These are phyloP conservation scores for Philopotamus ludificatus DNA, from an alignment of 1,140 invertebrate genomes.

Conservation along the genomic window DNA sequence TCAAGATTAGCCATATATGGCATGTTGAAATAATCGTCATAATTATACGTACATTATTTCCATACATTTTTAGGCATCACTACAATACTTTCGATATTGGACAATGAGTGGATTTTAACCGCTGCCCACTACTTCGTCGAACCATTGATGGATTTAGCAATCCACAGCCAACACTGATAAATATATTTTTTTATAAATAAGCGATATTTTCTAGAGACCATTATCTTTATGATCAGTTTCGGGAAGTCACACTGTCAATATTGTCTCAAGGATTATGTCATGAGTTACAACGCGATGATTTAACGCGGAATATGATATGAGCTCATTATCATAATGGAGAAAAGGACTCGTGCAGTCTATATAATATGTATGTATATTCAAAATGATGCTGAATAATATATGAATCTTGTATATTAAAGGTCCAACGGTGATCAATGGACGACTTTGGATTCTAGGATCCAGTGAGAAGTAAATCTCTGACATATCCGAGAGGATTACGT, in stretches of 20 bases:
- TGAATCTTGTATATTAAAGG: too few relatives aligned
- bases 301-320: conserved; percentile 27
- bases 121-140: conserved; percentile 56
- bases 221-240: conserved; percentile 22
- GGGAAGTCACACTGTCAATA: conserved; percentile 14
- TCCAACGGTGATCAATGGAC: too few relatives aligned
- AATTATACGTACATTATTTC: too few relatives aligned
- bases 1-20: too few relatives aligned
- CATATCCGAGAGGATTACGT: too few relatives aligned
- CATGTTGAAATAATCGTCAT: too few relatives aligned
- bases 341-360: conserved; percentile 36
- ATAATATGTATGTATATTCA: too few relatives aligned
- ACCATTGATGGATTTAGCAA: conserved; percentile 28
- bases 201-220: conserved; percentile 13
- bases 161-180: conserved; percentile 37
- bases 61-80: conserved; percentile 45
- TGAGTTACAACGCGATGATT: conserved; percentile 4
- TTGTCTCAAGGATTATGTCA: conserved; percentile 18
- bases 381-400: too few relatives aligned
- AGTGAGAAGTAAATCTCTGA: too few relatives aligned
- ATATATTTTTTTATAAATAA: conserved; percentile 7
- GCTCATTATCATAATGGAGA: conserved; percentile 23
- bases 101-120: conserved; percentile 50
- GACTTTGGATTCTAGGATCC: too few relatives aligned
- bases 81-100: conserved; percentile 47